These are phyloP conservation scores for Acipenser transmontanus DNA, from an alignment of 2,797 vertebrate genomes.

Conservation along the genomic window DNA sequence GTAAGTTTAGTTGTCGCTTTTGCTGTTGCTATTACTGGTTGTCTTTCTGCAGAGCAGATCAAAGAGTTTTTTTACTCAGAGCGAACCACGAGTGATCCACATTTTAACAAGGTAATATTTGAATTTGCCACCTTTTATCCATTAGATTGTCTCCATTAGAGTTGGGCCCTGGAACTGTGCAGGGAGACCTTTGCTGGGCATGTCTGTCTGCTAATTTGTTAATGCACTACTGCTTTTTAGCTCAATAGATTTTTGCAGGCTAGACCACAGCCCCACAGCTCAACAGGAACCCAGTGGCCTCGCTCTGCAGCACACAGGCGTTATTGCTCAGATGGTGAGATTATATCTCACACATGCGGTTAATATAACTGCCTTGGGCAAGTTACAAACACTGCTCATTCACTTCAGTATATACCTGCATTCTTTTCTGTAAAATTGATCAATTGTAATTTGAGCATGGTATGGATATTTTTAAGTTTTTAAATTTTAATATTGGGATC, in stretches of 20 bases:
- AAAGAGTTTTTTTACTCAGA: constrained; percentile 12
- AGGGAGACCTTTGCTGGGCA: no score
- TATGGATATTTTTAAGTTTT: no score
- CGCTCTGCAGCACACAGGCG: no score
- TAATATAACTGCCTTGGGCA: no score
- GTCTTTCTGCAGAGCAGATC: constrained; percentile 16
- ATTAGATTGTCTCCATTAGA: background rate
- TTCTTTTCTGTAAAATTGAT: no score
- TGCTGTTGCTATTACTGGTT: constrained; percentile 17
- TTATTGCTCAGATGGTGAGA: no score
- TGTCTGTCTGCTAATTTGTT: background rate
- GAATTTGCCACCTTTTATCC: background rate
- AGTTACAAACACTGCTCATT: no score
- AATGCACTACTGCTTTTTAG: background rate
- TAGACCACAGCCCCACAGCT: background rate
- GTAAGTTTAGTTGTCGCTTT: constrained; percentile 22
- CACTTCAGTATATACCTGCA: no score
- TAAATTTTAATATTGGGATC: no score
- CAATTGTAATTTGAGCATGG: no score
- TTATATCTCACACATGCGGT: no score
- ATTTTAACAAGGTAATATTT: background rate
- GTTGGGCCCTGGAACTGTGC: background rate
- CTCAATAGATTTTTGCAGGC: constrained; percentile 16
- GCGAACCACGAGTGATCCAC: constrained; percentile 1
- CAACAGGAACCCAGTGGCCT: constrained; percentile 43